Base-by-base conservation (phyloP, 2,888 invertebrate species). In the Scrobipalpa atriplicella region DNA sequence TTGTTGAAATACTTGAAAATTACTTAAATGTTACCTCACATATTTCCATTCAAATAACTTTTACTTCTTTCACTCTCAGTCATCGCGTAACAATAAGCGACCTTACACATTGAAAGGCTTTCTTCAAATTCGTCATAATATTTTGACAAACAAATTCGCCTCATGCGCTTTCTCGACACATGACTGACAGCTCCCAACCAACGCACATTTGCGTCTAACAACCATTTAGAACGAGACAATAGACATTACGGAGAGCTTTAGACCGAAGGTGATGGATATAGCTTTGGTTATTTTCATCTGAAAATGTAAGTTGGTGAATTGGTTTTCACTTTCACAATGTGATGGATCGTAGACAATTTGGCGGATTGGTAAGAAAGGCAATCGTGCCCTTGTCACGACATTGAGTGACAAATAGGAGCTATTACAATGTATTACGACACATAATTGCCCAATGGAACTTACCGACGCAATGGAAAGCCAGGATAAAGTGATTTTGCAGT, bases 131-230 rank as follows among this genome's bases (percentile, higher is more conserved):
- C 78, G 76, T 80, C 81, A 79, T 74, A 74, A 78, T 75, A 76
- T 78, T 80, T 78, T 81, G 83, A 82, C 82, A 81, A 76, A 78
- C 76, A 81, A 82, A 82, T 83, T 82, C 75, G 77, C 80, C 64
- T 69, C 73, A 29, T 13, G n/a, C 72, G 71, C 76, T 80, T 79
- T 81, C 80, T 77, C 69, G 63, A 64, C 68, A 66, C 56, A 64
- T 78, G 81, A 82, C 79, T 79, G 81, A 72, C 74, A 71, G 69
- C 69, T 68, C 64, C 65, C 56, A 62, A 60, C 56, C 19, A 65
- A 47, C 16, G n/a, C 36, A 1, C 10, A 21, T 63, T 52, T 52
- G n/a, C 43, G 21, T 21, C 8, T 58, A 47, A 62, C 43, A 7
- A 43, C 19, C 29, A 13, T 29, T 21, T 38, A 47, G 39, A 62